Evolutionary conservation across 2,797 vertebrate species (phyloP), one percentile per base, ranked within the genome.

Genomic region (Bradypus variegatus): DNA sequence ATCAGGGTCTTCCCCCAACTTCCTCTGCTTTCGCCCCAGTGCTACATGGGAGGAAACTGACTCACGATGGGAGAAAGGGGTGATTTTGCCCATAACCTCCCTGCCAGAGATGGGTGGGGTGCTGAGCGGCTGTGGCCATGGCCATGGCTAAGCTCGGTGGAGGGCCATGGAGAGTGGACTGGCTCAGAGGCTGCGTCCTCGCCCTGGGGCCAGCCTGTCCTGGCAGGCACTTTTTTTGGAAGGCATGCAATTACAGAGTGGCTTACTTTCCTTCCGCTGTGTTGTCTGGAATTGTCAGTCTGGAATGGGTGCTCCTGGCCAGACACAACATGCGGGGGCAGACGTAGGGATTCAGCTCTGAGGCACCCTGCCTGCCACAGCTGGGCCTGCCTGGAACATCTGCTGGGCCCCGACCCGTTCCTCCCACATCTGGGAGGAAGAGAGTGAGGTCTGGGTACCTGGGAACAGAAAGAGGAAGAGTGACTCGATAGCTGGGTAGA

Each of bases 211-310:
- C 75, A 79, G 92, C 83, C 82, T 92, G 92, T 94, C 69, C 23
- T 2, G 93, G 89, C 86, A 88, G 79, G 95, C n/a, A 1, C 86
- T 95, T 91, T 88, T 89, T 92, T 53, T 1, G 6, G 76, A 86
- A 83, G 77, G 88, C 91, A 2, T 70, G 48, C 95, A 95, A 95
- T 96, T 96, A 96, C 72, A 80, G 93, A 94, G 70, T 53, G 65
- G 88, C 62, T 87, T 88, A 41, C 53, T 90, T 79, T 95, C n/a
- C 73, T n/a, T 83, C 48, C 70, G 3, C 81, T 36, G 2, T 31
- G 36, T 82, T 94, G 94, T 91, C 73, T 88, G 76, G 94, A 93
- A 93, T 94, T 88, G 38, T 90, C 73, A 10, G 88, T 91, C 92
- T 94, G 94, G 80, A 90, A 45, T 77, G 36, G 45, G 62, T 94